Percentiles rank a stretch among this genome's conserved stretches.
Evolutionary conservation across 2,797 vertebrate genomes (phyloP).

Genomic region (Tapera naevia): DNA sequence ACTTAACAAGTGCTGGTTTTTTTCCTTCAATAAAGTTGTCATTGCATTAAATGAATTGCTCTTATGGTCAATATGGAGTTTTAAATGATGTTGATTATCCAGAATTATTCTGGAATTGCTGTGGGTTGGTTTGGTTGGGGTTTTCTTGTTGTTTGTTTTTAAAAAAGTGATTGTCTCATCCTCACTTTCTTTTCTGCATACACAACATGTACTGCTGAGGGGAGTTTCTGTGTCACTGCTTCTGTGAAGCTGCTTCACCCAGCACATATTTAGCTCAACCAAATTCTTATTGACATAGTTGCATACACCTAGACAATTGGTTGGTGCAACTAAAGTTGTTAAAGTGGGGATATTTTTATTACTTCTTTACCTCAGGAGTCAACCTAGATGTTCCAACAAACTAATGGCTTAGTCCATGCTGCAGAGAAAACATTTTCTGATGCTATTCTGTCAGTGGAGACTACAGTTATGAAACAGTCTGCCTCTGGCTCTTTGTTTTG

Average conservation of each 20-base stretch:
- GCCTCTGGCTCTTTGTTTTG: not conserved
- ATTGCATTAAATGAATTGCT: not conserved
- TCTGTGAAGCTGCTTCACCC: not conserved
- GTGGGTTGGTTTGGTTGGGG: not conserved
- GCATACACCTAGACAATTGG: not conserved
- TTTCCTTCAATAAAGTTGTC: constrained; percentile 49
- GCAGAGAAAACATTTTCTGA: not conserved
- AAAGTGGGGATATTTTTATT: not conserved
- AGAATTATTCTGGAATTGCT: not conserved
- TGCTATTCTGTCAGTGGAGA: not conserved
- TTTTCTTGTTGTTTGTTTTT: not conserved
- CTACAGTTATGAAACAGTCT: not conserved
- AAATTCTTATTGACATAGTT: not conserved
- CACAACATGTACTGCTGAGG: not conserved
- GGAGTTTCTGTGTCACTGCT: not conserved
- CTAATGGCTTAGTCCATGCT: not conserved
- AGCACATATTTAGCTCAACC: not conserved
- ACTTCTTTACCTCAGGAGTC: not conserved
- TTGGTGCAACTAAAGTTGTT: not conserved
- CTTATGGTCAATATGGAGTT: not conserved
- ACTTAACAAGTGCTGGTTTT: not conserved
- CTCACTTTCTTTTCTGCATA: not conserved
- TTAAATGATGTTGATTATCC: not conserved
- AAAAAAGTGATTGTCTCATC: not conserved
- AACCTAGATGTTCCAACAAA: not conserved